phyloP scores from a whole-genome alignment of 2,797 vertebrate genomes.

The Myripristis murdjan region DNA sequence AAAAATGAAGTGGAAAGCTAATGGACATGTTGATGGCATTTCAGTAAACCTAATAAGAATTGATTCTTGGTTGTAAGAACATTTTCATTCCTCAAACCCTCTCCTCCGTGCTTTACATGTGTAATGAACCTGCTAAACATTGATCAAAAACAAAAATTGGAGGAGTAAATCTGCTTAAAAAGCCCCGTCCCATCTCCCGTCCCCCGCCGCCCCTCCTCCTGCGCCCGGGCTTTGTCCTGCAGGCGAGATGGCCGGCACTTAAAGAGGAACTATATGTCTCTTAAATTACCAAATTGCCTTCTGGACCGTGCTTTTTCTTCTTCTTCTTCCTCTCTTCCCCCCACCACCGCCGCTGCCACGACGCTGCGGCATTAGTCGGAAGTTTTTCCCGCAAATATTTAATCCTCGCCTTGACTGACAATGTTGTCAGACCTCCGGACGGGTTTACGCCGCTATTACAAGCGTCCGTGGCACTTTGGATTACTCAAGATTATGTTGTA shows the following conservation, averaged over 20 bases:
- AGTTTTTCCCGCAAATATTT: conserved; percentile 83
- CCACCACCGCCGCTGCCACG: conserved; percentile 17
- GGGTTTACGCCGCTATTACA: conserved; percentile 91
- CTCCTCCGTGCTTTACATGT: conserved; percentile 71
- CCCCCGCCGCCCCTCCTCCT: conserved; percentile 45
- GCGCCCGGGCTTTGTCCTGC: conserved; percentile 76
- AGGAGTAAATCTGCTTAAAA: conserved; percentile 83
- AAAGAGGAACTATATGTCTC: conserved; percentile 76
- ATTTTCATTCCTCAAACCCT: conserved; percentile 65
- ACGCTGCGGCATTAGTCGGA: conserved; percentile 77
- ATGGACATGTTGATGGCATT: conserved; percentile 82
- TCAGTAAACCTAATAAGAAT: conserved; percentile 79
- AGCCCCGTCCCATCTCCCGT: too few relatives aligned
- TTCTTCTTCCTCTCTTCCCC: not conserved
- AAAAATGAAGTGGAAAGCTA: conserved; percentile 77
- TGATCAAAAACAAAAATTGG: conserved; percentile 80
- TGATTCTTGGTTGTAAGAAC: conserved; percentile 71
- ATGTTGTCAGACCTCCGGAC: conserved; percentile 90
- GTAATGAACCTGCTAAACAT: conserved; percentile 81
- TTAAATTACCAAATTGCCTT: conserved; percentile 79
- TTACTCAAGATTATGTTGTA: conserved; percentile 99
- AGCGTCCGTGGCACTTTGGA: conserved; percentile 97
- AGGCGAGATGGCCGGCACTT: conserved; percentile 72
- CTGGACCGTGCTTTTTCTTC: conserved; percentile 52
- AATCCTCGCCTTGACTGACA: conserved; percentile 91